These are phyloP conservation scores for Tiphia femorata DNA, from an alignment of 2,888 invertebrate genomes.

Conservation along the genomic window DNA sequence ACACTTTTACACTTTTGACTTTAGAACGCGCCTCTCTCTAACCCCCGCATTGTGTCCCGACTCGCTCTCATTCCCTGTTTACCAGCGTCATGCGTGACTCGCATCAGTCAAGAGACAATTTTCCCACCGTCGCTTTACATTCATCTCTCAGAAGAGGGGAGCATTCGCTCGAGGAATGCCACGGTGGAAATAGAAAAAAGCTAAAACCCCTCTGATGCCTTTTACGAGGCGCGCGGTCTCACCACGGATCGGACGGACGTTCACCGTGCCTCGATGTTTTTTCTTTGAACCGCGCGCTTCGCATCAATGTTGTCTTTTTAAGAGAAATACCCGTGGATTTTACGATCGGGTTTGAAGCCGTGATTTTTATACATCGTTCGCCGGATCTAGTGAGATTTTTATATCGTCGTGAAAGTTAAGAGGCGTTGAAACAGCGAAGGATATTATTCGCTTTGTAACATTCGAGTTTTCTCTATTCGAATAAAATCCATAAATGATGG, in stretches of 20 bases:
- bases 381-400: no score
- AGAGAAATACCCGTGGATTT: no score
- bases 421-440: no score
- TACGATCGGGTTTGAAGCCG: no score
- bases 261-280: not conserved
- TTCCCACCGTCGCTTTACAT: not conserved
- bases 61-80: not conserved
- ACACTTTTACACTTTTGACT: conserved; percentile 53
- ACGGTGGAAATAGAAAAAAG: conserved; percentile 4
- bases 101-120: conserved; percentile 4
- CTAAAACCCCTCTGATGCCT: conserved; percentile 21
- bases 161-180: not conserved
- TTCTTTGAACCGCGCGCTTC: not conserved
- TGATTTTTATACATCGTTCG: no score
- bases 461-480: no score
- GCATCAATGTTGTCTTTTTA: no score
- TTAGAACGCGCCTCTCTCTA: conserved; percentile 17
- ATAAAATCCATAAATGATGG: no score
- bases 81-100: not conserved
- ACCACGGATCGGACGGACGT: conserved; percentile 3
- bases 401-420: no score
- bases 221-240: not conserved
- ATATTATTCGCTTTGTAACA: no score
- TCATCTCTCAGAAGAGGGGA: not conserved
- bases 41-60: conserved; percentile 12